Base-by-base conservation (phyloP, 1,140 invertebrate genomes). In the Thaumatotibia leucotreta region DNA sequence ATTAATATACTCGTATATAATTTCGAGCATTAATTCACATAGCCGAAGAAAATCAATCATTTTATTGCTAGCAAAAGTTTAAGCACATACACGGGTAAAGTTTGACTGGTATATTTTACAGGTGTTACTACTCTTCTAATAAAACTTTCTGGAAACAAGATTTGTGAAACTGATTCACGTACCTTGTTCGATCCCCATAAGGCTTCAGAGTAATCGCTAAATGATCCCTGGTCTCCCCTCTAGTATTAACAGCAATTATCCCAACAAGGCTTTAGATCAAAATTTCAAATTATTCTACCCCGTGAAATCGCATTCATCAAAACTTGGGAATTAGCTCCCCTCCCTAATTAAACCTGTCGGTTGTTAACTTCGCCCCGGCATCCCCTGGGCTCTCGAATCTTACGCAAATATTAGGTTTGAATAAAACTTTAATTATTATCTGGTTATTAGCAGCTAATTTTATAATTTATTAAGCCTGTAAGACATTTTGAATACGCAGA, bases 221-320 rank as follows among this genome's bases (percentile, higher is more conserved):
- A 17, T 27, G 52, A 58, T 58, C 52, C 27, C 52, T 14, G 23
- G 22, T 23, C 20, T 20, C 22, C 5, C 24, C 52, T 27, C 52
- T 27, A 14, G 52, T 75, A 76, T 83, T 81, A 79, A 74, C 72
- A 80, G 69, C 73, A 86, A 80, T 80, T 79, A 80, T 72, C 69
- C 67, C 73, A 80, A 80, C 77, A 79, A 67, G 74, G 75, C 68
- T 70, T 82, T 80, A 80, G 82, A 88, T 88, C 81, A 84, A 85
- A 85, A 85, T 86, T 85, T 82, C 79, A 85, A 84, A 86, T 88
- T 77, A 77, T 76, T 66, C 73, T 72, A 63, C 70, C 68, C 67
- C 75, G 77, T 80, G 79, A 81, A 84, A 86, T 88, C 84, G 78
- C 83, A 86, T 88, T 86, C 83, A 88, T 88, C 84, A 88, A 86